Conservation (phyloP, 2,797 vertebrate species). For the Girardinus metallicus region DNA sequence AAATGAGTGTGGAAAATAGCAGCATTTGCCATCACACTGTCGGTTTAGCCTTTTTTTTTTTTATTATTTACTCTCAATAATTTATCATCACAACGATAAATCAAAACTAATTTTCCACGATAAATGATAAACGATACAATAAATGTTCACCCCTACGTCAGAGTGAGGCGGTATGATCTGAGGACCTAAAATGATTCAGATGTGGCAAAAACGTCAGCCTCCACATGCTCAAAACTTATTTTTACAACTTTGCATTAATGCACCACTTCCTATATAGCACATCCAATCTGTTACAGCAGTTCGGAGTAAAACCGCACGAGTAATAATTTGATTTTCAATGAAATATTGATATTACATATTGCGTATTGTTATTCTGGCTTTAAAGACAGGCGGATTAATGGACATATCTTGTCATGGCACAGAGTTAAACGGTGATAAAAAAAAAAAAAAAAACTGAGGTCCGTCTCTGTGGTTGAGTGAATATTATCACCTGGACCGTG, state of each 20-base stretch:
- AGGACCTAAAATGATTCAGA: background rate
- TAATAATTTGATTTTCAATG: background rate
- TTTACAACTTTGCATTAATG: background rate
- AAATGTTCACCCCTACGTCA: background rate
- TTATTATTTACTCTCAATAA: too few relatives aligned
- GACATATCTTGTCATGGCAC: background rate
- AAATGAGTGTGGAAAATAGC: too few relatives aligned
- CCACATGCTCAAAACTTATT: background rate
- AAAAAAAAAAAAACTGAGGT: background rate
- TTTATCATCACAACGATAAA: too few relatives aligned
- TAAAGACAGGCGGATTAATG: background rate
- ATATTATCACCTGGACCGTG: conserved; percentile 67
- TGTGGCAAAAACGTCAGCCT: background rate
- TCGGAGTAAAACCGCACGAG: background rate
- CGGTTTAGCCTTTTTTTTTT: too few relatives aligned
- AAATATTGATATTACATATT: background rate
- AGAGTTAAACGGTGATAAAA: background rate
- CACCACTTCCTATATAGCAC: background rate
- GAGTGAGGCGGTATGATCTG: background rate
- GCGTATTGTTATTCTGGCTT: background rate
- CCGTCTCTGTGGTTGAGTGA: conserved; percentile 29
- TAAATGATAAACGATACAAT: too few relatives aligned
- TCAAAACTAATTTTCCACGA: too few relatives aligned
- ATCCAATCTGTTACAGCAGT: background rate
- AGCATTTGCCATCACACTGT: too few relatives aligned